phyloP scores from a whole-genome alignment of 2,888 invertebrate genomes.

The Malthinus flaveolus region DNA sequence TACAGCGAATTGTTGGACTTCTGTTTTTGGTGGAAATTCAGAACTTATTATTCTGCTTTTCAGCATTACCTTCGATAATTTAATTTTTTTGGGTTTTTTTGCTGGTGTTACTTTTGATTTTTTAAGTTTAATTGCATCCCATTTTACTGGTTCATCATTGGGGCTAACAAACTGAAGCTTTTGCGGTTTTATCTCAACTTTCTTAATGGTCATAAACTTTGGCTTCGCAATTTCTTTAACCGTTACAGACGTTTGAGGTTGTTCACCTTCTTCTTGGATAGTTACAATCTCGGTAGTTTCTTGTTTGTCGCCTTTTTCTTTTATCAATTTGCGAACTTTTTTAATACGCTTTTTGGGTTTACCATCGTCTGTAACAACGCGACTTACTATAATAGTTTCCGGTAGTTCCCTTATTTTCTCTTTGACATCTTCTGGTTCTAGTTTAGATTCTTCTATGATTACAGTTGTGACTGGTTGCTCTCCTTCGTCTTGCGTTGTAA shows the following conservation, averaged over 20 bases:
- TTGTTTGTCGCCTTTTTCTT: constrained; percentile 41
- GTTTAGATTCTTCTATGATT: constrained; percentile 30
- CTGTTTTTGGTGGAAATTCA: constrained; percentile 55
- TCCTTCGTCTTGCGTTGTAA: constrained; percentile 31
- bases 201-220: constrained; percentile 61
- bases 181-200: constrained; percentile 60
- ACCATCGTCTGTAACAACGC: constrained; percentile 39
- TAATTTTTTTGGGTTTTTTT: constrained; percentile 45
- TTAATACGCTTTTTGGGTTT: constrained; percentile 40
- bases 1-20: constrained; percentile 44
- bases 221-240: constrained; percentile 38
- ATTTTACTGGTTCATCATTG: constrained; percentile 59
- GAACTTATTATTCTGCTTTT: constrained; percentile 55
- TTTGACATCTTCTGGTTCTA: not conserved
- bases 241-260: constrained; percentile 44
- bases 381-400: constrained; percentile 40
- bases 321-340: constrained; percentile 48
- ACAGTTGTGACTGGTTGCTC: constrained; percentile 29
- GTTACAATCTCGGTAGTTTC: constrained; percentile 41
- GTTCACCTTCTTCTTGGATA: constrained; percentile 44
- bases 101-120: constrained; percentile 49
- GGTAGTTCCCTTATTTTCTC: constrained; percentile 42
- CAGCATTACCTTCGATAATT: constrained; percentile 54
- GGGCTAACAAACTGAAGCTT: constrained; percentile 63
- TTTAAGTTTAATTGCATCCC: constrained; percentile 61